Conservation (phyloP, 2,888 invertebrate species). For the Osmoderma eremita region DNA sequence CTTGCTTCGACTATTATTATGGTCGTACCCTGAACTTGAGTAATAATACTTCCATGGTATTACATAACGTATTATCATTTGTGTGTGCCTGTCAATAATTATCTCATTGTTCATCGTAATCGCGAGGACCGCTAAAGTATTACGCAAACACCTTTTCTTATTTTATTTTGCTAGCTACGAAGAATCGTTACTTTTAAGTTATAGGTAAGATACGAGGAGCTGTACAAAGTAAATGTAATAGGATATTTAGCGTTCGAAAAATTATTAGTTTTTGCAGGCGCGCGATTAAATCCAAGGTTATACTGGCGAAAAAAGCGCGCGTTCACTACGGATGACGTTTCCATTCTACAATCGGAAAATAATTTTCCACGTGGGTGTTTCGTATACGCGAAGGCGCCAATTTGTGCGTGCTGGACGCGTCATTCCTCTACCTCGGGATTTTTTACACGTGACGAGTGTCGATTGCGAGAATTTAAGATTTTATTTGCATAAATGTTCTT, state of each 20-base stretch:
- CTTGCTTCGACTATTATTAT: too few species aligned
- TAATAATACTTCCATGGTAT: too few species aligned
- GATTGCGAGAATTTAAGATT: background rate
- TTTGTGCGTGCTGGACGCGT: constrained; percentile 15
- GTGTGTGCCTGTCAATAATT: too few species aligned
- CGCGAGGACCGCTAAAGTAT: background rate
- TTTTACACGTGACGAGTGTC: constrained; percentile 7
- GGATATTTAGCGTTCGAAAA: constrained; percentile 15
- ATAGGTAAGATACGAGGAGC: background rate
- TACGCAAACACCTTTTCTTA: background rate
- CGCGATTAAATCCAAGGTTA: constrained; percentile 21
- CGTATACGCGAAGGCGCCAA: constrained; percentile 32
- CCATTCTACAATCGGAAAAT: constrained; percentile 32
- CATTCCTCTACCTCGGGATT: constrained; percentile 10
- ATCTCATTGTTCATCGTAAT: background rate
- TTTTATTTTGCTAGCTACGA: constrained; percentile 14
- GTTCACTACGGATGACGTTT: constrained; percentile 20
- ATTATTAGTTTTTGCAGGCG: constrained; percentile 7
- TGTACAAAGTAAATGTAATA: background rate
- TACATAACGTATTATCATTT: too few species aligned
- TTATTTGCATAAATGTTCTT: constrained; percentile 3
- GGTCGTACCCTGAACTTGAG: too few species aligned
- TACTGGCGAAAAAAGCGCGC: background rate
- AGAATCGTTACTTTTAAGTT: background rate
- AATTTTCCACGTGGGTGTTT: constrained; percentile 35